Evolutionary conservation across 2,113 vertebrate genomes (phyloP), one percentile per base, ranked within the genome.

Genomic region (Dicerorhinus sumatrensis): DNA sequence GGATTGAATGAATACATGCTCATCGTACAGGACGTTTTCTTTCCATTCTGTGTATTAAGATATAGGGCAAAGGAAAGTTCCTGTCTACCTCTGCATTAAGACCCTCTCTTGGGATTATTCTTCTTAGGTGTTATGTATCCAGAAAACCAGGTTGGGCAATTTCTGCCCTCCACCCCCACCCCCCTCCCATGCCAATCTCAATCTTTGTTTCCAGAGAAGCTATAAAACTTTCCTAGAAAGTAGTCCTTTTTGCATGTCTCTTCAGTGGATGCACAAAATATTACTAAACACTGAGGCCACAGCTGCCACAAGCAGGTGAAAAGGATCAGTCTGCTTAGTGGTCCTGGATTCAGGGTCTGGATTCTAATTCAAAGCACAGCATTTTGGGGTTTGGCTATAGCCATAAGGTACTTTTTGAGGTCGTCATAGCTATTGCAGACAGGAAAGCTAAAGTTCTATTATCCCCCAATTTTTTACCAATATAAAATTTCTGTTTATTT

Each of bases 371-470:
- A 94, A 87, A 92, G 67, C 60, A 58, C 7, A 60, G 87, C 42
- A 10, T 95, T 93, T 54, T 48, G 27, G 54, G 62, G 17, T 82
- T 31, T 90, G 23, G 65, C 33, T 84, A 58, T 77, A 91, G 27
- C 4, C 21, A 48, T 86, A 65, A 90, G 58, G 36, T 93, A 48
- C 39, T 90, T 94, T 84, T 65, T 85, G 93, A 91, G 18, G 13
- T 51, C 85, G 39, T 58, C 56, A 80, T 12, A 87, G n/a, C 23
- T 82, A 7, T 39, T 60, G 17, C 25, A 63, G 96, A 89, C 11
- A 42, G 29, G 42, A 95, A 96, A 95, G 25, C 86, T 72, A 36
- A 96, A 72, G 36, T 93, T 98, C 82, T 36, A 92, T 93, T 51
- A 62, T 9, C 20, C 6, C 33, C 36, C 5, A 11, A 9, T 13